Evolutionary conservation across 2,888 invertebrate species (phyloP).

Genomic region (Podotricha telesiphe): DNA sequence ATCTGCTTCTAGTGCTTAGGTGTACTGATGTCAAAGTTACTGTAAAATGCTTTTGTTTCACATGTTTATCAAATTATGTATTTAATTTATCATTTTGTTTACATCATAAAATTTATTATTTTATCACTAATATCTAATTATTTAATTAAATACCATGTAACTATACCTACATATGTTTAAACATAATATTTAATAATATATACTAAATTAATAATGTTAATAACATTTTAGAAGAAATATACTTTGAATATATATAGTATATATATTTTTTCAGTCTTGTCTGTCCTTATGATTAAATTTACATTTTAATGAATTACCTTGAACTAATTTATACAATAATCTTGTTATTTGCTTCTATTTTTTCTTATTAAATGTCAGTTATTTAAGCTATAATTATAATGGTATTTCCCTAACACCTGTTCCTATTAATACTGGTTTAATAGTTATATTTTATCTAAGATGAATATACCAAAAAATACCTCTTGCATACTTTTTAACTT

Average conservation of each 20-base stretch:
- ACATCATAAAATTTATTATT: neutral
- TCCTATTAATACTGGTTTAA: neutral
- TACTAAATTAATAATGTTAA: neutral
- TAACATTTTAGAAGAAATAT: neutral
- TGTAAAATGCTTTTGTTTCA: neutral
- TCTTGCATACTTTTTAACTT: neutral
- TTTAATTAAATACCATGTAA: neutral
- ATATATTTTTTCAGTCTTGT: neutral
- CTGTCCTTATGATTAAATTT: neutral
- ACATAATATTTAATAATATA: neutral
- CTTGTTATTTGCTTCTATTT: neutral
- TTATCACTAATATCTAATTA: neutral
- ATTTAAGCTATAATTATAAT: neutral
- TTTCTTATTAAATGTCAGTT: neutral
- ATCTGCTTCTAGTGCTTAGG: constrained; percentile 4
- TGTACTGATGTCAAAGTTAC: neutral
- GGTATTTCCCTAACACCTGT: neutral
- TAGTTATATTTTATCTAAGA: neutral
- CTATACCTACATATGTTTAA: neutral
- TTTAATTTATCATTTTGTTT: neutral
- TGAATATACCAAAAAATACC: neutral
- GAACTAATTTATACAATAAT: neutral
- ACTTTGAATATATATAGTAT: neutral
- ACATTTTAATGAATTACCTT: neutral
- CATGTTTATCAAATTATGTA: neutral